Evolutionary conservation across 2,888 invertebrate genomes (phyloP).

Genomic region (Melipona bicolor): DNA sequence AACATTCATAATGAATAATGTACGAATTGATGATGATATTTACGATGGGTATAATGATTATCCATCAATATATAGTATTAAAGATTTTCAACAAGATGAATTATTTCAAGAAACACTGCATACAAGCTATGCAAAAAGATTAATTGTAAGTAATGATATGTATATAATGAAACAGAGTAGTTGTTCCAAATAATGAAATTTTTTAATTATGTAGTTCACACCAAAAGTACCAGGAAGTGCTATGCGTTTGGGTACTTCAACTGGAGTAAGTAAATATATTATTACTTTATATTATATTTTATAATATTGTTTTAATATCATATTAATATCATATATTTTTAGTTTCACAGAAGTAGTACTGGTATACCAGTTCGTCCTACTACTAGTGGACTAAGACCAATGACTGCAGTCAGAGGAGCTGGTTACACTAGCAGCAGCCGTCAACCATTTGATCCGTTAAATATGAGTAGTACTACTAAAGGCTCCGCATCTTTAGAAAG

Average conservation of each 20-base stretch:
- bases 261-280: conserved; percentile 83
- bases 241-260: conserved; percentile 86
- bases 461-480: conserved; percentile 86
- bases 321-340: conserved; percentile 15
- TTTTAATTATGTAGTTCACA: conserved; percentile 75
- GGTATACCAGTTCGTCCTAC: conserved; percentile 81
- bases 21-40: conserved; percentile 86
- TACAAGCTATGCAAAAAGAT: conserved; percentile 89
- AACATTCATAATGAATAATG: conserved; percentile 40
- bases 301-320: background rate
- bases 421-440: conserved; percentile 93
- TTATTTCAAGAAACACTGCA: conserved; percentile 91
- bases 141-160: conserved; percentile 85
- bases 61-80: conserved; percentile 87
- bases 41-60: conserved; percentile 90
- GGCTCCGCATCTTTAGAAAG: conserved; percentile 87
- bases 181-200: conserved; percentile 6
- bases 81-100: conserved; percentile 90
- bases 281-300: background rate
- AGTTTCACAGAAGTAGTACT: conserved; percentile 84
- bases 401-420: conserved; percentile 98
- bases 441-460: conserved; percentile 90
- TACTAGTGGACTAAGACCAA: conserved; percentile 89
- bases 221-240: conserved; percentile 85
- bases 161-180: background rate